phyloP scores from a whole-genome alignment of 2,797 vertebrate species.

The Siniperca scherzeri region DNA sequence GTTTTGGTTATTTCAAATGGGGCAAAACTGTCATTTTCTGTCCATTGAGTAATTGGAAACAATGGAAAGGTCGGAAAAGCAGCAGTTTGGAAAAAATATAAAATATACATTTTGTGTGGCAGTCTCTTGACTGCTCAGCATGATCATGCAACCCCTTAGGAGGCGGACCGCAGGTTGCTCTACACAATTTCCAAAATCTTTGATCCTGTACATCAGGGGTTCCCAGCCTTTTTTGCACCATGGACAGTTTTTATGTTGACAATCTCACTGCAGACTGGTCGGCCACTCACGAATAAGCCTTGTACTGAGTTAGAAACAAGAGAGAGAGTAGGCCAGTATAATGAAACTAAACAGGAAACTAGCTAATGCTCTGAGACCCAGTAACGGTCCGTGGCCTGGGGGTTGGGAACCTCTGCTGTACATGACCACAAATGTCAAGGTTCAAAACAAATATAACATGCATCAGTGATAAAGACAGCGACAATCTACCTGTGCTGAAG shows the following conservation, averaged over 20 bases:
- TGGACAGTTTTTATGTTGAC: not conserved
- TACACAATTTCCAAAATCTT: not conserved
- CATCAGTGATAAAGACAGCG: not conserved
- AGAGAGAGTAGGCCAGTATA: not conserved
- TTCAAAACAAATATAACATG: not conserved
- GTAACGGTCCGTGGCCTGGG: not conserved
- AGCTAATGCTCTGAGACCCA: not conserved
- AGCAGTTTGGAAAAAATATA: not conserved
- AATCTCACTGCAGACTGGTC: not conserved
- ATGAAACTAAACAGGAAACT: not conserved
- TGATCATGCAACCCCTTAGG: not conserved
- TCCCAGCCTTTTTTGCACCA: not conserved
- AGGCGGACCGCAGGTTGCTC: not conserved
- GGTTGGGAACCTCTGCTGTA: not conserved
- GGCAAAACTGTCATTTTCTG: too few species aligned
- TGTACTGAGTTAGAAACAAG: not conserved
- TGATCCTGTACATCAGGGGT: not conserved
- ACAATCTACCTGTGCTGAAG: constrained; percentile 87
- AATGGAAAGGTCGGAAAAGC: not conserved
- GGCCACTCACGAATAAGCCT: not conserved
- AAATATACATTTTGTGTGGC: not conserved
- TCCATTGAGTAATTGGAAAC: too few species aligned
- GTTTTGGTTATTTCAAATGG: too few species aligned
- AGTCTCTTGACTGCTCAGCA: too few species aligned
- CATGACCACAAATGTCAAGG: not conserved